These are phyloP conservation scores for Anastatus disparis DNA, from an alignment of 1,140 invertebrate species.

Conservation along the genomic window DNA sequence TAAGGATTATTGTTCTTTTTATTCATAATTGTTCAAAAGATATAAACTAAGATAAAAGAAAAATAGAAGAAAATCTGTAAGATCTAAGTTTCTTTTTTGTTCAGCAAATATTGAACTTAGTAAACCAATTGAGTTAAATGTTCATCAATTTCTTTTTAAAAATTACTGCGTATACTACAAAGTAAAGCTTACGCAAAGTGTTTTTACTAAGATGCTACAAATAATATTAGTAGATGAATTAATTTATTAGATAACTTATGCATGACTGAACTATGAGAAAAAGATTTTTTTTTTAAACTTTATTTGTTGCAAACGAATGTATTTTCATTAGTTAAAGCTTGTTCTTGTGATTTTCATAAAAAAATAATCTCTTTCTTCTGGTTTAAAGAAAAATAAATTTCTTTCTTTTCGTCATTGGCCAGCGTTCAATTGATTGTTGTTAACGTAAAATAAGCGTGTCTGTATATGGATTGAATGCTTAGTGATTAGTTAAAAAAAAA, in stretches of 20 bases:
- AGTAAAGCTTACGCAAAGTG: not conserved
- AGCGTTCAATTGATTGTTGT: constrained; percentile 8
- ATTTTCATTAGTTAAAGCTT: not conserved
- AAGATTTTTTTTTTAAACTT: constrained; percentile 4
- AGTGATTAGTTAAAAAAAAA: constrained; percentile 31
- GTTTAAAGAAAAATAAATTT: constrained; percentile 1
- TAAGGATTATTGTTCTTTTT: constrained; percentile 23
- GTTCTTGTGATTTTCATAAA: constrained; percentile 5
- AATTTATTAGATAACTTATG: constrained; percentile 25
- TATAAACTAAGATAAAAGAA: not conserved
- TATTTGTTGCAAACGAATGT: not conserved
- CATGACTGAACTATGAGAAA: constrained; percentile 18
- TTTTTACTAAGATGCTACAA: constrained; percentile 2
- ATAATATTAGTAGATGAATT: constrained; percentile 1
- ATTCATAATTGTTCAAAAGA: constrained; percentile 11
- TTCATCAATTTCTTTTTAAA: constrained; percentile 17
- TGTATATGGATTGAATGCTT: constrained; percentile 24
- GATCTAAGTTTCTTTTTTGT: no score
- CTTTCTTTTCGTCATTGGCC: not conserved
- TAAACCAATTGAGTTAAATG: constrained; percentile 9
- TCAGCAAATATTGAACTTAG: constrained; percentile 22
- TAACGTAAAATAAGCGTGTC: constrained; percentile 11
- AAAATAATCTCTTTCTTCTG: not conserved
- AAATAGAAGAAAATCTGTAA: not conserved
- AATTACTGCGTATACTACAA: not conserved